Conservation (phyloP, 2,113 vertebrate genomes). For the Calidris pugnax region DNA sequence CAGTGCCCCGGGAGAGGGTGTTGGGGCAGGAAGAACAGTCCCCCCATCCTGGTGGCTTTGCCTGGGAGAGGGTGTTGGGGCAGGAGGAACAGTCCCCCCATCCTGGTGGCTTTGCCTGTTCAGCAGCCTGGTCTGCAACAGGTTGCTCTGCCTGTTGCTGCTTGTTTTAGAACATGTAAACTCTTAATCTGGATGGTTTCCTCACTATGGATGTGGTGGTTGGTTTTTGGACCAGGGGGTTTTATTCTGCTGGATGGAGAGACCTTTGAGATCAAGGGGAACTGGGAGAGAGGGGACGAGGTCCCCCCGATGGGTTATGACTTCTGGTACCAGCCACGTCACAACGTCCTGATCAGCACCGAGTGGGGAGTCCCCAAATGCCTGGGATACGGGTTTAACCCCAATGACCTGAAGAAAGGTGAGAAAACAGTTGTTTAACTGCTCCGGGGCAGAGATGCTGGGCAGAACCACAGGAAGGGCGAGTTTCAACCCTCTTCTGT, state of each 20-base stretch:
- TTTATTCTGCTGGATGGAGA: constrained; percentile 90
- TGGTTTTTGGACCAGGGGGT: constrained; percentile 73
- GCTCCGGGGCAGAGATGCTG: not conserved
- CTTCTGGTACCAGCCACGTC: constrained; percentile 95
- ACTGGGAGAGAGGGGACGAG: constrained; percentile 85
- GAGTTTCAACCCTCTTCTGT: not conserved
- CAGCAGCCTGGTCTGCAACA: not conserved
- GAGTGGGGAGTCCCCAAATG: constrained; percentile 88
- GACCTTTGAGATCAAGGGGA: constrained; percentile 88
- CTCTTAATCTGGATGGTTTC: not conserved
- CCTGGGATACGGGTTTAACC: constrained; percentile 80
- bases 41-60: not conserved
- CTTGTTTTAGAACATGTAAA: not conserved
- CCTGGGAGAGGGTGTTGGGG: not conserved
- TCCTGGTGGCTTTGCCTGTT: not conserved
- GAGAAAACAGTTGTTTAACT: not conserved
- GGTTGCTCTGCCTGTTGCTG: not conserved
- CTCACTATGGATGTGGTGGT: no score
- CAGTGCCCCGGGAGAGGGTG: not conserved
- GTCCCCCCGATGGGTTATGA: constrained; percentile 85
- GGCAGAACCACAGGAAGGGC: not conserved
- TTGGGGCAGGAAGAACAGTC: not conserved
- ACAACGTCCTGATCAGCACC: constrained; percentile 93
- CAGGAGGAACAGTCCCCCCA: not conserved
- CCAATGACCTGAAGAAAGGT: constrained; percentile 82